These are phyloP conservation scores for Corydoras maculifer DNA, from an alignment of 2,113 vertebrate species.

Conservation along the genomic window DNA sequence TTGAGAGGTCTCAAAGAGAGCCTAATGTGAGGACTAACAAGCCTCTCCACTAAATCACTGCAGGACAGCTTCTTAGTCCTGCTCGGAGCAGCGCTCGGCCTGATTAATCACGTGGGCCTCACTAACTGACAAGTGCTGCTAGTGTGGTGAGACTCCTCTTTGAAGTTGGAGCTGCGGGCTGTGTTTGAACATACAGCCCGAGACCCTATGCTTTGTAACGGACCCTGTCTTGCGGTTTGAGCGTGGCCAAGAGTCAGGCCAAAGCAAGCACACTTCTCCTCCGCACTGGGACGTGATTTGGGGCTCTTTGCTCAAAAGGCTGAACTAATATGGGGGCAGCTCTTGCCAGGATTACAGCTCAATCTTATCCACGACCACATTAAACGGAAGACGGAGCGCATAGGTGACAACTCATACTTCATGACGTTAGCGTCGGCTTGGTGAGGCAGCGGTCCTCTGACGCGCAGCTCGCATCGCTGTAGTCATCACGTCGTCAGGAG, in stretches of 20 bases:
- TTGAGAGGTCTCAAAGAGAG: constrained; percentile 32
- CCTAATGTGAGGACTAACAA: constrained; percentile 55
- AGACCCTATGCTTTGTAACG: constrained; percentile 59
- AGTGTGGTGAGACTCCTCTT: constrained; percentile 51
- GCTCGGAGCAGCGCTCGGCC: constrained; percentile 52
- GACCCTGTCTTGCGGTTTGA: constrained; percentile 62
- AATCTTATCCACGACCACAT: constrained; percentile 61
- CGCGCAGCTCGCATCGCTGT: too few species aligned
- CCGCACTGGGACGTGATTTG: constrained; percentile 24
- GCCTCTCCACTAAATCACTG: constrained; percentile 49
- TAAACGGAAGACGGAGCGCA: constrained; percentile 52
- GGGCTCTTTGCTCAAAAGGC: constrained; percentile 52
- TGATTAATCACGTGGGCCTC: constrained; percentile 65
- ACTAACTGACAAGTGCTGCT: constrained; percentile 65
- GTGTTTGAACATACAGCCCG: constrained; percentile 56
- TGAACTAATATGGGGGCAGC: constrained; percentile 53
- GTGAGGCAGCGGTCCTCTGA: constrained; percentile 29
- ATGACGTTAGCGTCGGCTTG: constrained; percentile 54
- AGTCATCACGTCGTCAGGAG: constrained; percentile 39
- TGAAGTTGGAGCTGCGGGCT: constrained; percentile 54
- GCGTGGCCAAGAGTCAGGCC: constrained; percentile 46
- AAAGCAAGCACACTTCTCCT: constrained; percentile 36
- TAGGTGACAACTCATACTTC: constrained; percentile 47
- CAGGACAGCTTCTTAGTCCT: constrained; percentile 44
- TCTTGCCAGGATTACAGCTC: constrained; percentile 61